Evolutionary conservation across 2,888 invertebrate genomes (phyloP), one percentile per base, ranked within the genome.

Genomic region (Aphodius sticticus): DNA sequence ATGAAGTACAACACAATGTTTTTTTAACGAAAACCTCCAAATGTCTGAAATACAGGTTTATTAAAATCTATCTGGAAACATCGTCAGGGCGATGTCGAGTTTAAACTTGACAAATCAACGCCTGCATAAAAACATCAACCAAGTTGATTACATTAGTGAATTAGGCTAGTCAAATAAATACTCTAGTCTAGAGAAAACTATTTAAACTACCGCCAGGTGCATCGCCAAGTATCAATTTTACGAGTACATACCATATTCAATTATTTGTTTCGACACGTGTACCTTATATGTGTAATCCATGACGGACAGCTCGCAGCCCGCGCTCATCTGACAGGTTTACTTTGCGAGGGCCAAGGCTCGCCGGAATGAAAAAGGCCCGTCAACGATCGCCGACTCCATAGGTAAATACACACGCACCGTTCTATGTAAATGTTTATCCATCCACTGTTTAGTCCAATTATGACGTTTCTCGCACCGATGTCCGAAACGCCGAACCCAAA

Each of bases 371-470:
- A 53, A 53, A 53, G 53, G 12, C 7, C 7, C 53, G 53, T 53
- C 53, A 12, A 53, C 53, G 53, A 53, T 12, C 53, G 53, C 1
- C 53, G 53, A 53, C 53, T 53, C 53, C 53, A 5, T 12, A 5
- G 53, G 12, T 53, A 53, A 53, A 53, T 53, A 53, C 53, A 53
- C 53, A 53, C 53, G 53, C 53, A 53, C 53, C 53, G 53, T 53
- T 53, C 53, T 53, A 53, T 53, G 53, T 53, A 53, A 53, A 53
- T 53, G 53, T 53, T 53, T 53, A 53, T 53, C 53, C 53, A 53
- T 53, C 53, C 53, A 53, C 53, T 53, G 53, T 53, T 53, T 53
- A 53, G 12, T 53, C 53, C 53, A 53, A 53, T 53, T 53, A 53
- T 53, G 53, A 53, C 53, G 53, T 53, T 53, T 53, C 53, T 53